Evolutionary conservation across 2,888 invertebrate species (phyloP).

Genomic region (Marronus borbonicus): DNA sequence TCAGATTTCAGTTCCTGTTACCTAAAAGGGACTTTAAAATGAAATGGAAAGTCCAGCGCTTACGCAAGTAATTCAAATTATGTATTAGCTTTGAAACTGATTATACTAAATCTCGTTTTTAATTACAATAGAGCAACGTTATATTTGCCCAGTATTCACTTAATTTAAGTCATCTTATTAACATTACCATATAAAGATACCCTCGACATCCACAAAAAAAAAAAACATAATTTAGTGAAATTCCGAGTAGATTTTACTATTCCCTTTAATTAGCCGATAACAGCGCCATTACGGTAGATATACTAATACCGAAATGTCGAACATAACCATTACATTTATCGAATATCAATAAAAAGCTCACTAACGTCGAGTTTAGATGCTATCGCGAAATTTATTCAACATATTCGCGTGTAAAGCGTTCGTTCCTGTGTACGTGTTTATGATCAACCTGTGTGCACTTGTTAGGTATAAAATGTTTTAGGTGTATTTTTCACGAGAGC

Average conservation of each 20-base stretch:
- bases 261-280: conserved; percentile 20
- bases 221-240: conserved; percentile 1
- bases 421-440: conserved; percentile 40
- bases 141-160: too few relatives aligned
- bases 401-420: conserved; percentile 48
- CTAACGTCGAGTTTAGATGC: conserved; percentile 52
- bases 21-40: too few relatives aligned
- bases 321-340: conserved; percentile 30
- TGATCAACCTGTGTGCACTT: conserved; percentile 34
- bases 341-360: conserved; percentile 37
- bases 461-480: conserved; percentile 28
- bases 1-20: too few relatives aligned
- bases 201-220: not conserved
- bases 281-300: conserved; percentile 11
- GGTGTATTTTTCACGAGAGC: conserved; percentile 34
- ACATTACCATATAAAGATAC: not conserved
- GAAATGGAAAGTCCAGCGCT: too few relatives aligned
- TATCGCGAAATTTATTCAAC: conserved; percentile 56
- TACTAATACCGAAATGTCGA: conserved; percentile 33
- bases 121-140: too few relatives aligned
- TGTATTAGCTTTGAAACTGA: too few relatives aligned
- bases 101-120: too few relatives aligned
- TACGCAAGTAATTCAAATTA: too few relatives aligned
- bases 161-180: too few relatives aligned
- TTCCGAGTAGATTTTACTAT: not conserved